Percentiles rank a stretch among this genome's conserved stretches.
phyloP scores from a whole-genome alignment of 2,797 vertebrate genomes.

The Periparus ater region DNA sequence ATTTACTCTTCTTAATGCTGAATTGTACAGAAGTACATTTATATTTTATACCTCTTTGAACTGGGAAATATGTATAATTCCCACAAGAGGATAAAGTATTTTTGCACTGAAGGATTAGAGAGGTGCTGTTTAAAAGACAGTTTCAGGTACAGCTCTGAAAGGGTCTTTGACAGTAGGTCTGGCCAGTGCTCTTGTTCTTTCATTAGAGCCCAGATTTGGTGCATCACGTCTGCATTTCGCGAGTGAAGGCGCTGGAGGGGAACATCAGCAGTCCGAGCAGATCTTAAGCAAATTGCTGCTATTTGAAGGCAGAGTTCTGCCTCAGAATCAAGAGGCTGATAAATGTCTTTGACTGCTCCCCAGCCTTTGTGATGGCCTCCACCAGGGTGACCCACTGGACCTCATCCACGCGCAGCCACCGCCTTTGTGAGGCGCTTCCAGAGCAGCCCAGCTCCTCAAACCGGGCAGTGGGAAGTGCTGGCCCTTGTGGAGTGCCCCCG shows the following conservation, averaged over 20 bases:
- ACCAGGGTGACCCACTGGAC: background rate
- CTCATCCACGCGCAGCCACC: background rate
- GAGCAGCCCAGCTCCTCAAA: background rate
- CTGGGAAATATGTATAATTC: constrained; percentile 60
- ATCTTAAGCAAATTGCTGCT: background rate
- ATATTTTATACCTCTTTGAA: constrained; percentile 65
- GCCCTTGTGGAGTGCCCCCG: background rate
- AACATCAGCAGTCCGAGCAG: background rate
- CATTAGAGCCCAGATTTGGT: background rate
- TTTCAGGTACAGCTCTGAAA: constrained; percentile 14
- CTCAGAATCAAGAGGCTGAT: background rate
- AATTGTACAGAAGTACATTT: constrained; percentile 66
- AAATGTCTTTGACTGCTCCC: background rate
- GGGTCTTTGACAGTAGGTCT: background rate
- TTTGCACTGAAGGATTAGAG: constrained; percentile 52
- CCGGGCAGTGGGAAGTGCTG: background rate
- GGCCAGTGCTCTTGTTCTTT: background rate
- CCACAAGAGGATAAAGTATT: constrained; percentile 61
- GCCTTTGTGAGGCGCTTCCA: background rate
- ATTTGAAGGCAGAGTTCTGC: background rate
- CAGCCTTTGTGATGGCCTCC: background rate
- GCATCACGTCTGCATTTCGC: background rate
- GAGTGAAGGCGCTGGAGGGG: background rate
- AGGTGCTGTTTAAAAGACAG: constrained; percentile 36
- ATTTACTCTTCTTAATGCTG: constrained; percentile 66